Conservation (phyloP, 2,797 vertebrate genomes). For the Florisuga fusca region DNA sequence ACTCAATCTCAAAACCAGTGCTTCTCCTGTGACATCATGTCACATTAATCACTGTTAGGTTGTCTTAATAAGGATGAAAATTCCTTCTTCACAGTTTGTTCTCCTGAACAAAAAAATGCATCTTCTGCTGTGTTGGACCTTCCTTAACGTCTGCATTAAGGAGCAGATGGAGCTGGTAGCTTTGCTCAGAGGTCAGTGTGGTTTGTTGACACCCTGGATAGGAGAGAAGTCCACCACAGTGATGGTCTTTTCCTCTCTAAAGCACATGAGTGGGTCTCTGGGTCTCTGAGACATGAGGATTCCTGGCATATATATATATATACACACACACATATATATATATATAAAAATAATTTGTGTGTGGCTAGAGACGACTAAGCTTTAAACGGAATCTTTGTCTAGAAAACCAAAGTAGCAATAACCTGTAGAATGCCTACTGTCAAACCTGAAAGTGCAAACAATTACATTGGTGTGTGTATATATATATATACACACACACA, state of each 20-base stretch:
- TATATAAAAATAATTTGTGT: not conserved
- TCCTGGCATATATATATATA: not conserved
- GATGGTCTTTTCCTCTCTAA: not conserved
- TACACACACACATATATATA: not conserved
- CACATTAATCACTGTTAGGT: conserved; percentile 14
- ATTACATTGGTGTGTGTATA: not conserved
- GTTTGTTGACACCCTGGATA: not conserved
- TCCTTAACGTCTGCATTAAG: not conserved
- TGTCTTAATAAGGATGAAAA: conserved; percentile 66
- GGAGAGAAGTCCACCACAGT: not conserved
- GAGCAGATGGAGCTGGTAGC: not conserved
- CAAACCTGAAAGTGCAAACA: not conserved
- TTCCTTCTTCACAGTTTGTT: not conserved
- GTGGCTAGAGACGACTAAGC: not conserved
- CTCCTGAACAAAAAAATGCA: not conserved
- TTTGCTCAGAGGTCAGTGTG: not conserved
- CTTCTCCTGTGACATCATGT: conserved; percentile 35
- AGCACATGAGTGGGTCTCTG: not conserved
- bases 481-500: no score
- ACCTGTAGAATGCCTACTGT: not conserved
- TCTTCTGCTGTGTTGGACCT: not conserved
- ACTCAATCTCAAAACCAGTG: not conserved
- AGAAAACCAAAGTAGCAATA: not conserved
- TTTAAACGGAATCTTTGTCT: not conserved
- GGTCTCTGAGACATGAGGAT: not conserved